Evolutionary conservation across 2,797 vertebrate species (phyloP).

Genomic region (Hyperoplus immaculatus): DNA sequence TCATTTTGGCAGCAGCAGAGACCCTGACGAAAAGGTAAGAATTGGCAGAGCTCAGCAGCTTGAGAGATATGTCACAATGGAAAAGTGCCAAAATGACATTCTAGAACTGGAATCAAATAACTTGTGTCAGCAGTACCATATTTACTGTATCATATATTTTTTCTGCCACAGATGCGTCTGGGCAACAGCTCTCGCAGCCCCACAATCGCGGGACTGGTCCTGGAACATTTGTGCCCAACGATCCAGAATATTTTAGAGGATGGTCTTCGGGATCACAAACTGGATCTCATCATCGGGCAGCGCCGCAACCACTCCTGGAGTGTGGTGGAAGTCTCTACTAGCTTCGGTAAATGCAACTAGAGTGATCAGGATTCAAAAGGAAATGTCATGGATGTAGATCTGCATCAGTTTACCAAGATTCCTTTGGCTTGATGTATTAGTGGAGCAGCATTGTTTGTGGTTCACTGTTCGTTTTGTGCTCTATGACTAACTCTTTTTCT

Average conservation of each 20-base stretch:
- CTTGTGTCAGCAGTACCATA: constrained; percentile 41
- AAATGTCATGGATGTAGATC: neutral
- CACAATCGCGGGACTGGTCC: constrained; percentile 90
- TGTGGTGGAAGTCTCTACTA: constrained; percentile 92
- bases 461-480: neutral
- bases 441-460: neutral
- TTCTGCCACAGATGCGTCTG: constrained; percentile 88
- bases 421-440: neutral
- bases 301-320: constrained; percentile 93
- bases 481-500: neutral
- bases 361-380: neutral
- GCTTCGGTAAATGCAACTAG: constrained; percentile 83
- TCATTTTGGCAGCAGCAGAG: constrained; percentile 94
- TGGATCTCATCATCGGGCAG: constrained; percentile 94
- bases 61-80: constrained; percentile 10
- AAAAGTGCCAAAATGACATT: constrained; percentile 15
- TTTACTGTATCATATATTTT: constrained; percentile 11
- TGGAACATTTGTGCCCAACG: constrained; percentile 94
- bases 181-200: constrained; percentile 94
- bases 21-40: constrained; percentile 93
- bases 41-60: constrained; percentile 7
- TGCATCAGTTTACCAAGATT: neutral
- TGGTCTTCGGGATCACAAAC: constrained; percentile 92
- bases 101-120: constrained; percentile 24
- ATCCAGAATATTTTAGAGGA: constrained; percentile 93